phyloP scores from a whole-genome alignment of 2,888 invertebrate species.

The Euplexia lucipara region DNA sequence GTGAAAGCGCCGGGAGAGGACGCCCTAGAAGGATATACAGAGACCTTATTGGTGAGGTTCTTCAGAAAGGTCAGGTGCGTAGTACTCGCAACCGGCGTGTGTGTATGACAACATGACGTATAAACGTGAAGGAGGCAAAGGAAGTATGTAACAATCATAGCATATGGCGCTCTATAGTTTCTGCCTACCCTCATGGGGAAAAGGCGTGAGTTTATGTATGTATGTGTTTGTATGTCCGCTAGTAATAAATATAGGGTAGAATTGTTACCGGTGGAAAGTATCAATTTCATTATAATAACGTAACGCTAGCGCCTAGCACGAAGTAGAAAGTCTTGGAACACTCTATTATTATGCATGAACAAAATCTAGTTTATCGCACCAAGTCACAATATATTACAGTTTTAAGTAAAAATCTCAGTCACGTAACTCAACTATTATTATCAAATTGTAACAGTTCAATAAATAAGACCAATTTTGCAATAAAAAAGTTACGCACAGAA shows the following conservation, averaged over 20 bases:
- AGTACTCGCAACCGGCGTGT: too few species aligned
- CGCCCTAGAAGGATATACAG: too few species aligned
- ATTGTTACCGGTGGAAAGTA: background rate
- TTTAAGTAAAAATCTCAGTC: constrained; percentile 3
- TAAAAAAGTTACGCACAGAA: constrained; percentile 14
- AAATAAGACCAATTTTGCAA: constrained; percentile 15
- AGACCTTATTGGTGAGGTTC: too few species aligned
- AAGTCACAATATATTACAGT: constrained; percentile 25
- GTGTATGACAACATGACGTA: too few species aligned
- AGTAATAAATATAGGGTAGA: background rate
- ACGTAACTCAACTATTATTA: constrained; percentile 40
- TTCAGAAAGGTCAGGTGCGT: too few species aligned
- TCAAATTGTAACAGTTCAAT: constrained; percentile 21
- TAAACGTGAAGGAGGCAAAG: too few species aligned
- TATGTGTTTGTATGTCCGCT: too few species aligned
- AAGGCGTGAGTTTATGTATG: too few species aligned
- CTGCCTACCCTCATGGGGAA: too few species aligned
- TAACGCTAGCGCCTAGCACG: constrained; percentile 20
- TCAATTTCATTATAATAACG: constrained; percentile 20
- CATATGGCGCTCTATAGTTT: too few species aligned
- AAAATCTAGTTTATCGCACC: constrained; percentile 35
- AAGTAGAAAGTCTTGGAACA: constrained; percentile 35
- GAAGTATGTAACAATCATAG: too few species aligned
- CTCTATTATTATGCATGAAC: constrained; percentile 13
- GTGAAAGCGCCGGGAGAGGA: too few species aligned